Conservation (phyloP, 2,797 vertebrate species). For the Phalanger gymnotis region DNA sequence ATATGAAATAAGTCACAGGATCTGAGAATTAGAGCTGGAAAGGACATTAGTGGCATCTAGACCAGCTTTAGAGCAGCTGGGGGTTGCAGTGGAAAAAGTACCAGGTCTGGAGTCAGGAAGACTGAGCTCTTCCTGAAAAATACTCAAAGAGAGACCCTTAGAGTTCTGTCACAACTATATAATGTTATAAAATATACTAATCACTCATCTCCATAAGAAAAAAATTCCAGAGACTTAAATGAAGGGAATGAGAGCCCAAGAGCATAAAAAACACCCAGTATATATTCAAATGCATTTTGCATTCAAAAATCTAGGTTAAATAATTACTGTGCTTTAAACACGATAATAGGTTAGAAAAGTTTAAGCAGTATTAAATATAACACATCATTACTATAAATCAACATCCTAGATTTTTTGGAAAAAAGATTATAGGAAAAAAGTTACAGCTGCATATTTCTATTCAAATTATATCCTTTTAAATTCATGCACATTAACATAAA, state of each 20-base stretch:
- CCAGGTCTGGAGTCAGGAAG: background rate
- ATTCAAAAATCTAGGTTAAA: constrained; percentile 40
- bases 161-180: background rate
- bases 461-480: constrained; percentile 32
- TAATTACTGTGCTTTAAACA: constrained; percentile 34
- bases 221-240: background rate
- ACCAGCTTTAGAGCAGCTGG: background rate
- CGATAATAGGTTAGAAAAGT: constrained; percentile 27
- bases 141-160: background rate
- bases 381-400: constrained; percentile 36
- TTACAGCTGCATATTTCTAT: constrained; percentile 12
- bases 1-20: background rate
- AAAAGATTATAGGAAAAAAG: constrained; percentile 32
- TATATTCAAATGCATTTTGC: constrained; percentile 58
- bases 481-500: constrained; percentile 25
- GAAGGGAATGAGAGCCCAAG: background rate
- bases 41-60: background rate
- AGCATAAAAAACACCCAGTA: constrained; percentile 29
- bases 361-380: constrained; percentile 36
- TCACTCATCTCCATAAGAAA: background rate
- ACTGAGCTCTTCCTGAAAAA: background rate
- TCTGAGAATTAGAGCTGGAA: background rate
- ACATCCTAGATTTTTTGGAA: constrained; percentile 30
- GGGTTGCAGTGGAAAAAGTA: background rate
- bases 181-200: background rate